These are phyloP conservation scores for Campaea margaritaria DNA, from an alignment of 2,888 invertebrate genomes.

Conservation along the genomic window DNA sequence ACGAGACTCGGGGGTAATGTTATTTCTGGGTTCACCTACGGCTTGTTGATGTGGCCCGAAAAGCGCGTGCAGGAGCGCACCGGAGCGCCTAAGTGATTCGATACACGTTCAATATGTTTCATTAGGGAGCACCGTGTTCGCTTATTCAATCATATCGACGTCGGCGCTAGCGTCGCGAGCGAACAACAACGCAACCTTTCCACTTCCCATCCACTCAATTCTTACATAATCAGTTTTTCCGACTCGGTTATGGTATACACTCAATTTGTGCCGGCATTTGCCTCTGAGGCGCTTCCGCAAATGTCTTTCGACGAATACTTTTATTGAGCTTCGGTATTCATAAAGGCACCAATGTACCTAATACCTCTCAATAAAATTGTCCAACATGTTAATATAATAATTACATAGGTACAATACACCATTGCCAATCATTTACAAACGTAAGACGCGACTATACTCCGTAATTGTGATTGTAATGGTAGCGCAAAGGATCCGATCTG, in stretches of 20 bases:
- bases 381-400: too few species aligned
- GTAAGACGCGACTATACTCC: too few species aligned
- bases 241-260: constrained; percentile 68
- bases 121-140: constrained; percentile 78
- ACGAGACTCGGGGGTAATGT: constrained; percentile 76
- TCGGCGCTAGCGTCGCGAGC: constrained; percentile 56
- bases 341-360: too few species aligned
- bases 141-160: constrained; percentile 82
- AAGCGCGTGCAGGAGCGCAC: constrained; percentile 79
- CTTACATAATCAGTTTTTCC: constrained; percentile 78
- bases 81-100: constrained; percentile 81
- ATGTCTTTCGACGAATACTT: constrained; percentile 44
- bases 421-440: too few species aligned
- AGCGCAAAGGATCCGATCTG: too few species aligned
- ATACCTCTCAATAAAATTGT: too few species aligned
- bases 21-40: constrained; percentile 81
- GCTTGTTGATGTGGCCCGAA: constrained; percentile 74
- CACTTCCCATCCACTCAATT: constrained; percentile 66
- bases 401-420: too few species aligned
- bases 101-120: constrained; percentile 85
- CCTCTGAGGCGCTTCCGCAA: constrained; percentile 46
- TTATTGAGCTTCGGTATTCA: constrained; percentile 33
- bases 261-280: constrained; percentile 60
- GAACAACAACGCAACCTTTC: constrained; percentile 57
- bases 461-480: too few species aligned